Conservation (phyloP, 2,797 vertebrate genomes). For the Harpagifer antarcticus region DNA sequence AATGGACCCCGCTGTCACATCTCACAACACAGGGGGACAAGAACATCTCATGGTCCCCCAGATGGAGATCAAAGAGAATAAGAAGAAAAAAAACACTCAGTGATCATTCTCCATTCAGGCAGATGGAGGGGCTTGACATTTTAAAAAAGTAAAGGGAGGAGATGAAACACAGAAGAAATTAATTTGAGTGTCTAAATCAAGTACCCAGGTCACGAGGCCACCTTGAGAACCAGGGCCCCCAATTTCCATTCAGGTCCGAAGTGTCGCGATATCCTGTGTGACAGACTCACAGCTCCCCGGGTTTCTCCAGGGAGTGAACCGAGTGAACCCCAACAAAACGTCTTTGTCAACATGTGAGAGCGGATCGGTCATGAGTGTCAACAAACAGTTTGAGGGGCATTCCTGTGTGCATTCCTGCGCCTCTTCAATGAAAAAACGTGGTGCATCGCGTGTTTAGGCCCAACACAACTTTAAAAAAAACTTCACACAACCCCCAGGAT, state of each 20-base stretch:
- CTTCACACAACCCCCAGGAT: slow-evolving; percentile 33
- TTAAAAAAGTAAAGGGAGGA: slow-evolving; percentile 53
- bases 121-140: slow-evolving; percentile 77
- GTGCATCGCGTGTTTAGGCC: slow-evolving; percentile 58
- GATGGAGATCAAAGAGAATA: slow-evolving; percentile 83
- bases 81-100: slow-evolving; percentile 73
- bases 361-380: slow-evolving; percentile 74
- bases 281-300: slow-evolving; percentile 69
- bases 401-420: slow-evolving; percentile 79
- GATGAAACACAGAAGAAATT: slow-evolving; percentile 69
- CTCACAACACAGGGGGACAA: slow-evolving; percentile 81
- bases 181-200: slow-evolving; percentile 80
- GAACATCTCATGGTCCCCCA: slow-evolving; percentile 83
- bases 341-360: slow-evolving; percentile 83
- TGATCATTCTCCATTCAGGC: slow-evolving; percentile 80
- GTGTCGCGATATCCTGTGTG: slow-evolving; percentile 70
- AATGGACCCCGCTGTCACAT: slow-evolving; percentile 88
- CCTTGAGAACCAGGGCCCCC: slow-evolving; percentile 65
- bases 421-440: slow-evolving; percentile 70
- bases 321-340: slow-evolving; percentile 83
- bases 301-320: slow-evolving; percentile 74
- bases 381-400: slow-evolving; percentile 78
- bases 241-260: slow-evolving; percentile 70
- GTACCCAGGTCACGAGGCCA: slow-evolving; percentile 79
- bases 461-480: slow-evolving; percentile 48